phyloP scores from a whole-genome alignment of 2,888 invertebrate genomes.

The Lepidochrysops patricia region DNA sequence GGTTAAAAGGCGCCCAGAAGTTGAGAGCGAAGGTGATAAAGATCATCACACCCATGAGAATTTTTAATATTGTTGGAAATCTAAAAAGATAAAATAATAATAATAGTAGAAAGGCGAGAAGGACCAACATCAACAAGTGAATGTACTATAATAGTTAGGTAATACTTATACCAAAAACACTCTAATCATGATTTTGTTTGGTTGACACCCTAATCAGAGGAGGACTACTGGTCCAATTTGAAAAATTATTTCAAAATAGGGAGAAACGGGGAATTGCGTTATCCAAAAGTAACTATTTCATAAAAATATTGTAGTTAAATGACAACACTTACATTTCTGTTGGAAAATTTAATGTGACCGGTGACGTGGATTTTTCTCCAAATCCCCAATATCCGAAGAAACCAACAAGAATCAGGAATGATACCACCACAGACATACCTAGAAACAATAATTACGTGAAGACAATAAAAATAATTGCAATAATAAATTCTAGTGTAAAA shows the following conservation, averaged over 20 bases:
- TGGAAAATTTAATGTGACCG: slow-evolving; percentile 60
- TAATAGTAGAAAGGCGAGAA: neutral
- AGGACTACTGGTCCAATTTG: too few relatives aligned
- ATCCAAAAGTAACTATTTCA: too few relatives aligned
- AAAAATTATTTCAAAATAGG: too few relatives aligned
- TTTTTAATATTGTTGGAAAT: slow-evolving; percentile 54
- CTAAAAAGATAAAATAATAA: slow-evolving; percentile 31
- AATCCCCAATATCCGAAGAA: slow-evolving; percentile 68
- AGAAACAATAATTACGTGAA: slow-evolving; percentile 24
- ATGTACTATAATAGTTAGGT: too few relatives aligned
- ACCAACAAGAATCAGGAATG: slow-evolving; percentile 51
- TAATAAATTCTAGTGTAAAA: neutral
- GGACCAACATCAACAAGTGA: too few relatives aligned
- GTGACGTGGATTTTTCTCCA: slow-evolving; percentile 45
- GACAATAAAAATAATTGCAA: neutral
- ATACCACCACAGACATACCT: slow-evolving; percentile 57
- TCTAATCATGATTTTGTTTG: too few relatives aligned
- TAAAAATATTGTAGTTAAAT: too few relatives aligned
- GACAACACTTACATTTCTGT: slow-evolving; percentile 43
- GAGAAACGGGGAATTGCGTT: too few relatives aligned
- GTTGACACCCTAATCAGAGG: too few relatives aligned
- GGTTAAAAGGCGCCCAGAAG: slow-evolving; percentile 65
- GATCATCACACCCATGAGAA: slow-evolving; percentile 61
- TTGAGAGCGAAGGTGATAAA: slow-evolving; percentile 61
- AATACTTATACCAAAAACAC: too few relatives aligned